Conservation (phyloP, 2,888 invertebrate species). For the Oeneis ivallda region DNA sequence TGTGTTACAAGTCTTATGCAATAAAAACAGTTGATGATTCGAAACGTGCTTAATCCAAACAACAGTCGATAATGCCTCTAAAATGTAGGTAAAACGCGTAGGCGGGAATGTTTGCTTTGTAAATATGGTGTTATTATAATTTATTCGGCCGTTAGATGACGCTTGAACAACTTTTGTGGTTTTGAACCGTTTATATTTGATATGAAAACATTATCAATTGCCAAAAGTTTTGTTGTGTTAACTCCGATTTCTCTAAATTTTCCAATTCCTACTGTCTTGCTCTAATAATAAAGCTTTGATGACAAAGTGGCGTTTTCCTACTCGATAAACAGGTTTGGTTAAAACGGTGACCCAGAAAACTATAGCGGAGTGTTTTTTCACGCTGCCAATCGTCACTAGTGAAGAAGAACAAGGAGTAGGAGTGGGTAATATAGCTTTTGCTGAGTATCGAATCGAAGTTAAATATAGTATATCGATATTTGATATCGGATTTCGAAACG, state of each 20-base stretch:
- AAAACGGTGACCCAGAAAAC: no score
- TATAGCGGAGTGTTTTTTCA: no score
- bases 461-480: no score
- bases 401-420: no score
- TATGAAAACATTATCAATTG: constrained; percentile 11
- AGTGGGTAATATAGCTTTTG: no score
- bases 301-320: no score
- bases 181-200: constrained; percentile 16
- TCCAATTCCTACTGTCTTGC: neutral
- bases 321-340: no score
- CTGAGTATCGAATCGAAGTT: no score
- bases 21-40: constrained; percentile 5
- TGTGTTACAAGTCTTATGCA: neutral
- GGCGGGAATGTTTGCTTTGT: constrained; percentile 20
- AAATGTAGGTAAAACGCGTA: constrained; percentile 14
- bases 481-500: no score
- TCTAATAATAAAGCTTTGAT: neutral
- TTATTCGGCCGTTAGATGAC: constrained; percentile 23
- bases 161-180: constrained; percentile 20
- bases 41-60: constrained; percentile 8
- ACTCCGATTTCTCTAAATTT: constrained; percentile 16
- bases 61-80: constrained; percentile 11
- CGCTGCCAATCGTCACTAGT: no score
- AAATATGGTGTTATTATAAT: constrained; percentile 23
- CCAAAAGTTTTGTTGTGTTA: constrained; percentile 25